These are phyloP conservation scores for Pycnonotus jocosus DNA, from an alignment of 2,113 vertebrate species.

Conservation along the genomic window DNA sequence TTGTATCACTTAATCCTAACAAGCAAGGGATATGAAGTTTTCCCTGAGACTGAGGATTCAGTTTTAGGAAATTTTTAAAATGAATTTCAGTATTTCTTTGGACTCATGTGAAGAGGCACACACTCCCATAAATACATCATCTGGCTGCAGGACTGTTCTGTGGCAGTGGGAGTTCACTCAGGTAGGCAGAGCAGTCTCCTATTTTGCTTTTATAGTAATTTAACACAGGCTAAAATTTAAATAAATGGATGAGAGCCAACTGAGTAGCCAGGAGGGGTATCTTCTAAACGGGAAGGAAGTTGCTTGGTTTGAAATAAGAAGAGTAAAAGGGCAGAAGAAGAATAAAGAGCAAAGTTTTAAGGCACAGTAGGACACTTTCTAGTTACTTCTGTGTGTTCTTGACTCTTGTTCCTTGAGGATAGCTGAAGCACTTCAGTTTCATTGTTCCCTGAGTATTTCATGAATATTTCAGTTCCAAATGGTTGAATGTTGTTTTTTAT, in stretches of 20 bases:
- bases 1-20: neutral
- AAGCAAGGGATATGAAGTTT: neutral
- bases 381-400: constrained; percentile 54
- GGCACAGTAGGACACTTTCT: constrained; percentile 40
- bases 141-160: neutral
- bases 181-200: neutral
- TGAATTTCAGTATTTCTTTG: neutral
- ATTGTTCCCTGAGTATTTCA: constrained; percentile 69
- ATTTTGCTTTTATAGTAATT: neutral
- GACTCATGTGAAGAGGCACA: neutral
- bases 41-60: neutral
- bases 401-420: constrained; percentile 63
- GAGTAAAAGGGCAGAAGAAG: neutral
- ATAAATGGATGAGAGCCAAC: neutral
- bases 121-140: neutral
- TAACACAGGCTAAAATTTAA: neutral
- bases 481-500: constrained; percentile 67
- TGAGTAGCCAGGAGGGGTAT: neutral
- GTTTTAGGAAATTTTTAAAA: neutral
- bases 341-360: constrained; percentile 44
- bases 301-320: constrained; percentile 37
- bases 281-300: neutral
- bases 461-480: constrained; percentile 76
- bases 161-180: neutral
- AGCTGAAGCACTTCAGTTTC: constrained; percentile 65